Evolutionary conservation across 2,113 vertebrate genomes (phyloP), one percentile per base, ranked within the genome.

Genomic region (Nestor notabilis): DNA sequence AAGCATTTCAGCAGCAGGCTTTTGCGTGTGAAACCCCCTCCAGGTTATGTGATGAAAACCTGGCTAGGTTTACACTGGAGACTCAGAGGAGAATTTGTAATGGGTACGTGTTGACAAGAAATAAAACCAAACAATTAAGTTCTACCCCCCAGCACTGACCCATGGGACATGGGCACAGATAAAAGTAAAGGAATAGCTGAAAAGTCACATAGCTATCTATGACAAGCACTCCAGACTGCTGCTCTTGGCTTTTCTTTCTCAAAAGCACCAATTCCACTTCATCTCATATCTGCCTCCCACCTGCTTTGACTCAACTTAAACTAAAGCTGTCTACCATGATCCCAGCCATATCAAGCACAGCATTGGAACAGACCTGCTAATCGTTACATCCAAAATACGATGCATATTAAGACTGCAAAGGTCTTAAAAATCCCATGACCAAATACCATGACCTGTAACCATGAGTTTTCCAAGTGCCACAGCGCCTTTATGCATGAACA

Each of bases 51-150:
- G 78, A 82, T 33, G 56, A 75, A 92, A 95, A 78, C 33, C 49
- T 55, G 44, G 41, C 74, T 63, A 53, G n/a, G 14, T 55, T 95
- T 93, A 64, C 85, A 60, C 33, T 2, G 6, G 28, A 41, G 41
- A 88, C 71, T 85, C 60, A 55, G 33, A 53, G 60, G 13, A 70
- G 60, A 84, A 84, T 65, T 91, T 0, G 1, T 69, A 84, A 64
- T 2, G 1, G 55, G 37, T 90, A 89, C 71, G 46, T 93, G 77
- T 83, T 78, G 91, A 65, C 68, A 95, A 95, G 41, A 86, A 93
- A 83, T 35, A 90, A 93, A 80, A 64, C 33, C 47, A 88, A 72
- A 87, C 37, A 88, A 93, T 95, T 89, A 95, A 94, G 71, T 43
- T 33, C 68, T 31, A 75, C n/a, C 64, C 41, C 50, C 44, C 17